Conservation (phyloP, 2,797 vertebrate genomes). For the Sebastes oblongus region DNA sequence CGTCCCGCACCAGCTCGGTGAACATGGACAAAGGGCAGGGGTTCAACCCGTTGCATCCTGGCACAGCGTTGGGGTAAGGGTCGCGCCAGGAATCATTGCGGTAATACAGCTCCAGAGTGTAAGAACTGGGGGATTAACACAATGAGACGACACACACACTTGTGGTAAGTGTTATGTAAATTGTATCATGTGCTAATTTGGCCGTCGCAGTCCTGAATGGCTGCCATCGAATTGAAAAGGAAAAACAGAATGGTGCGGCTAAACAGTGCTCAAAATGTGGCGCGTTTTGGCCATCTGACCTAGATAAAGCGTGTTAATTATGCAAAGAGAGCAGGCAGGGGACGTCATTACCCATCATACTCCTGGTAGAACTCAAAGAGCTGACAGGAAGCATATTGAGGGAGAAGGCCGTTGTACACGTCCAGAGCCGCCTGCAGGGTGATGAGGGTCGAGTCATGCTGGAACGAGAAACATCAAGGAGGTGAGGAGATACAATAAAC, state of each 20-base stretch:
- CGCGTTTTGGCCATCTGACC: conserved; percentile 42
- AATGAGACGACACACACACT: conserved; percentile 52
- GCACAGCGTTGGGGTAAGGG: conserved; percentile 82
- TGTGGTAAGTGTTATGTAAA: conserved; percentile 33
- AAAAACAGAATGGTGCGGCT: conserved; percentile 1
- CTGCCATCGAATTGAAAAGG: conserved; percentile 34
- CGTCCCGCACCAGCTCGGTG: conserved; percentile 79
- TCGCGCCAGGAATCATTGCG: conserved; percentile 84
- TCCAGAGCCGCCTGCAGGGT: conserved; percentile 90
- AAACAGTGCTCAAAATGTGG: conserved; percentile 25
- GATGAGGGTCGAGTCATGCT: conserved; percentile 92
- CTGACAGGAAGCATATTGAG: conserved; percentile 90
- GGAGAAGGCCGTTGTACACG: conserved; percentile 86
- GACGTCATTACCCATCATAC: conserved; percentile 78
- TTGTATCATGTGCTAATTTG: conserved; percentile 48
- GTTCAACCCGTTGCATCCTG: conserved; percentile 81
- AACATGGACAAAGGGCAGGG: conserved; percentile 87
- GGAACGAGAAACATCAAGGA: conserved; percentile 33
- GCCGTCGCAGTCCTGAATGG: conserved; percentile 21
- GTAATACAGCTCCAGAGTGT: conserved; percentile 87
- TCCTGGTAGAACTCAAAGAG: conserved; percentile 89
- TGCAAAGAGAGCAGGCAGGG: conserved; percentile 35
- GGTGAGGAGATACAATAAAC: conserved; percentile 21
- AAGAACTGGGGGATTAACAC: conserved; percentile 74
- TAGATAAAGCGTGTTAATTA: conserved; percentile 50